A percentile compares a stretch with the other conserved stretches of the same genome.
Conservation (phyloP, 92 coral and sea anemone genomes). For the Meandrina meandrites region DNA sequence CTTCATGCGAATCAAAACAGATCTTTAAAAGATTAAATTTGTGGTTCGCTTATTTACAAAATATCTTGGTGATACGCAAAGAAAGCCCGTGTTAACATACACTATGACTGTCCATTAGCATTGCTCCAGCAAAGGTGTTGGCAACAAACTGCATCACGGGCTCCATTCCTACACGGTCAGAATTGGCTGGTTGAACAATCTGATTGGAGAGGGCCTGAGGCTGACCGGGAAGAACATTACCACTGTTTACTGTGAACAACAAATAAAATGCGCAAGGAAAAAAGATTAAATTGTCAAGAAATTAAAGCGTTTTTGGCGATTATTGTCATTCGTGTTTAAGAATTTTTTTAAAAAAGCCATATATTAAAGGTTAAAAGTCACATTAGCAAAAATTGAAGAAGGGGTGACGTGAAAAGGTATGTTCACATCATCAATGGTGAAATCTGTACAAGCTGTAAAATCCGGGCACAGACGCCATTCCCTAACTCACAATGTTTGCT, state of each 20-base stretch:
- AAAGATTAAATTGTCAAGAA: not conserved
- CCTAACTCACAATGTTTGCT: no score
- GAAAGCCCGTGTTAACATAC: slow-evolving; percentile 45
- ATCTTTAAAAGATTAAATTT: no score
- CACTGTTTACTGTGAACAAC: slow-evolving; percentile 20
- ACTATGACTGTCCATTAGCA: slow-evolving; percentile 75
- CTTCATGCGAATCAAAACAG: no score
- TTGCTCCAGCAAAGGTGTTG: slow-evolving; percentile 76
- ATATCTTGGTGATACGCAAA: not conserved
- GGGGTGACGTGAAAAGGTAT: no score
- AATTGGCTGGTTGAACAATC: not conserved
- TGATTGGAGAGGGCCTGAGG: not conserved
- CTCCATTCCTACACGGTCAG: slow-evolving; percentile 13
- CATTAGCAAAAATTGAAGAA: no score
- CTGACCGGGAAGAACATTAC: slow-evolving; percentile 51
- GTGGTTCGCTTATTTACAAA: not conserved
- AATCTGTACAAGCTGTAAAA: no score
- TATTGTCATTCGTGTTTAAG: no score
- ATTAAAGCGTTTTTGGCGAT: not conserved
- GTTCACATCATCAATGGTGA: no score
- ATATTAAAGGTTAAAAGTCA: no score
- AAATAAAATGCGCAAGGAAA: not conserved
- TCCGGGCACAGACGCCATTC: no score
- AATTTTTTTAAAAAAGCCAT: no score
- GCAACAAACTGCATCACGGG: slow-evolving; percentile 75